Conservation (phyloP, 2,888 invertebrate genomes). For the Glyphotaelius pellucidus region DNA sequence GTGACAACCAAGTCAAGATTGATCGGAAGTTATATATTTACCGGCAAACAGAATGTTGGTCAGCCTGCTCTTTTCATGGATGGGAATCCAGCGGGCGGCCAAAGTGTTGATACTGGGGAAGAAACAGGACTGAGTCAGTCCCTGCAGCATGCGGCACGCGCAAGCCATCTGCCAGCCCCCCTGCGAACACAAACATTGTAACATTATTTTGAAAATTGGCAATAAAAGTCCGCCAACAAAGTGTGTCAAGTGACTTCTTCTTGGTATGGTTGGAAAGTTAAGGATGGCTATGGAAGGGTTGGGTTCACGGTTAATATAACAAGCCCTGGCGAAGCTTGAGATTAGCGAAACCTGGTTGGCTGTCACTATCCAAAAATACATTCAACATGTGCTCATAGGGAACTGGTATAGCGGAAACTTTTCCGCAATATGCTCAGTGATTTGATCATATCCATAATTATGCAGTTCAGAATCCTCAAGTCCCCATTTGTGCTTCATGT, state of each 20-base stretch:
- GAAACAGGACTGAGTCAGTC: slow-evolving; percentile 82
- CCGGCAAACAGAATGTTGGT: not conserved
- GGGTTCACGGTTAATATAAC: too few relatives aligned
- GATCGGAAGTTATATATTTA: not conserved
- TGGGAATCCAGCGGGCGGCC: too few relatives aligned
- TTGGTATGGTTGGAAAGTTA: too few relatives aligned
- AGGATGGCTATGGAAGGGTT: too few relatives aligned
- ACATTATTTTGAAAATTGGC: slow-evolving; percentile 45
- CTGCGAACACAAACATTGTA: not conserved
- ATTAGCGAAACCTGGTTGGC: too few relatives aligned
- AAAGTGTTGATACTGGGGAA: slow-evolving; percentile 77
- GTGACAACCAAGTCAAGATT: not conserved
- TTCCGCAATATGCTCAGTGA: not conserved
- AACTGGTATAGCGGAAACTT: not conserved
- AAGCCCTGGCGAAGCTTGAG: too few relatives aligned
- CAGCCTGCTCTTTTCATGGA: not conserved
- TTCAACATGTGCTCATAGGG: not conserved
- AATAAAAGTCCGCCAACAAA: not conserved
- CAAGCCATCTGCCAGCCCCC: slow-evolving; percentile 71
- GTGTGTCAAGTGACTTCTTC: not conserved
- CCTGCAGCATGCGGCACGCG: slow-evolving; percentile 80
- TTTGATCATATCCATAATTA: not conserved
- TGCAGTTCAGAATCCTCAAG: not conserved
- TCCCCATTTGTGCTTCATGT: not conserved
- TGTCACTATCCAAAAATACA: too few relatives aligned